These are phyloP conservation scores for Chymomyza procnemis DNA, from an alignment of 2,888 invertebrate species.

Conservation along the genomic window DNA sequence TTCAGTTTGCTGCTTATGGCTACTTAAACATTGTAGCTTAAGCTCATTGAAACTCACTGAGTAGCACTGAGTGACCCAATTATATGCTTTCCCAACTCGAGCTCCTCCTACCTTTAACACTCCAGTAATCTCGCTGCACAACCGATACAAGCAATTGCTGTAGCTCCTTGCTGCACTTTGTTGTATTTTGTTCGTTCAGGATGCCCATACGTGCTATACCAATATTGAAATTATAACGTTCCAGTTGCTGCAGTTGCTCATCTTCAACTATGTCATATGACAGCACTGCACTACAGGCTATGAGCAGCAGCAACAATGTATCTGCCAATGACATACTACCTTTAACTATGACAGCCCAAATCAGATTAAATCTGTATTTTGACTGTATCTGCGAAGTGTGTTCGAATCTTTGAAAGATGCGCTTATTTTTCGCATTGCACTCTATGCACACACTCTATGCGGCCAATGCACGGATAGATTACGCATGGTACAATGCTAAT, in stretches of 20 bases:
- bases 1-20: no score
- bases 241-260: conserved; percentile 16
- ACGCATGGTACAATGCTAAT: background rate
- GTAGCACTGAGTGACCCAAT: no score
- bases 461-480: background rate
- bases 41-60: no score
- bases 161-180: conserved; percentile 61
- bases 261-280: background rate
- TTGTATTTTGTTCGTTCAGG: conserved; percentile 39
- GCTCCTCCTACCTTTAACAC: conserved; percentile 59
- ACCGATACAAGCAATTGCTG: conserved; percentile 51
- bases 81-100: no score
- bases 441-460: background rate
- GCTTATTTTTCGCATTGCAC: background rate
- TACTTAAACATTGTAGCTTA: no score
- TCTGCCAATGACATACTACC: background rate
- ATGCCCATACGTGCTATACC: conserved; percentile 60
- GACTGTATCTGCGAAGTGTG: background rate
- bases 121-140: conserved; percentile 54
- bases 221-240: conserved; percentile 61
- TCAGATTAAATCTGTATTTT: background rate
- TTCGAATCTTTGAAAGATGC: background rate
- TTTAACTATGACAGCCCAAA: background rate
- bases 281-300: background rate
- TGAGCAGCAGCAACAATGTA: background rate